Percentiles rank a stretch among this genome's conserved stretches.
These are phyloP conservation scores for Phalacrocorax pelagicus DNA, from an alignment of 2,113 vertebrate species.

Conservation along the genomic window DNA sequence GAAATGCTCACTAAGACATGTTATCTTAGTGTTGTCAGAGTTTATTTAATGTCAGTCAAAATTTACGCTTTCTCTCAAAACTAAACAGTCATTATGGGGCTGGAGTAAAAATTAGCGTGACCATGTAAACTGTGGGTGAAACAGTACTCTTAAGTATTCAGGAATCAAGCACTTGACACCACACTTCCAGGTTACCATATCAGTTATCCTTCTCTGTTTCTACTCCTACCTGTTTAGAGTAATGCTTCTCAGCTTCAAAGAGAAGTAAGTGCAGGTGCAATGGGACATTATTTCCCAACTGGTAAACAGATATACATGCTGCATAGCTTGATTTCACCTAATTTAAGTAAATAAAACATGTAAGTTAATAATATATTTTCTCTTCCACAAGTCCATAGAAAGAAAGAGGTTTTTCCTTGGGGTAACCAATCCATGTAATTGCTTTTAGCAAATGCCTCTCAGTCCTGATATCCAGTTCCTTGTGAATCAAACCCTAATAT, in stretches of 20 bases:
- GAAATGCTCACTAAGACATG: neutral
- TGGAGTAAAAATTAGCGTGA: neutral
- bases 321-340: neutral
- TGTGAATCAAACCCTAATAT: neutral
- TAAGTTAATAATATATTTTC: neutral
- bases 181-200: neutral
- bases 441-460: neutral
- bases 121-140: neutral
- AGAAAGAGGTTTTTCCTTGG: neutral
- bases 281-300: neutral
- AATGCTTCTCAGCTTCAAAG: neutral
- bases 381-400: neutral
- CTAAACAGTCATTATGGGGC: neutral
- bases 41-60: neutral
- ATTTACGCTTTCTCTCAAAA: neutral
- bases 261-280: neutral
- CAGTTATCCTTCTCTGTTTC: neutral
- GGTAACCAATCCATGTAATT: neutral
- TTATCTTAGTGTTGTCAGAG: neutral
- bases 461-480: neutral
- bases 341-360: neutral
- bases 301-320: neutral
- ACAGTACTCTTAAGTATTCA: neutral
- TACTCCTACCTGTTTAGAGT: neutral
- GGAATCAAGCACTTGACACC: neutral